Evolutionary conservation across 2,888 invertebrate species (phyloP).

Genomic region (Erebia palarica): DNA sequence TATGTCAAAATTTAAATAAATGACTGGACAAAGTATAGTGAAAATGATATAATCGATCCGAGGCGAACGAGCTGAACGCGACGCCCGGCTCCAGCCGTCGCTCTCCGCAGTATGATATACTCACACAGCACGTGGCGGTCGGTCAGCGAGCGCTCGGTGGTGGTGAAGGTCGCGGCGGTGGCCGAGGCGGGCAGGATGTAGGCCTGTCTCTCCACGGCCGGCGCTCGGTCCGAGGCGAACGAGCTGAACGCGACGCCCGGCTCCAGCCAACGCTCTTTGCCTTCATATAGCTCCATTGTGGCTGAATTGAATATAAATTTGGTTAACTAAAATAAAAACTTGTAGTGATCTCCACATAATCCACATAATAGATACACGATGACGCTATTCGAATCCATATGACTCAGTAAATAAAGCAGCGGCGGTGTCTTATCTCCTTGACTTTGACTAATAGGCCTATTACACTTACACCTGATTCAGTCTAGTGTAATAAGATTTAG

Average conservation of each 20-base stretch:
- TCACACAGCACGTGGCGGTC: constrained; percentile 91
- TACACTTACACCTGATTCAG: too few relatives aligned
- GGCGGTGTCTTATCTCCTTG: too few relatives aligned
- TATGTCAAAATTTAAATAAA: too few relatives aligned
- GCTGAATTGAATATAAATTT: constrained; percentile 66
- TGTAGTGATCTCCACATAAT: too few relatives aligned
- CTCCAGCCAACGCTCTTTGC: constrained; percentile 86
- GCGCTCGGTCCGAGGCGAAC: constrained; percentile 50
- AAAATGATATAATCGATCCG: too few relatives aligned
- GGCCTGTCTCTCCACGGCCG: constrained; percentile 91
- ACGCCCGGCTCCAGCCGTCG: not conserved
- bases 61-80: not conserved
- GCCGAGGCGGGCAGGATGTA: constrained; percentile 92
- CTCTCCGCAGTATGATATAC: constrained; percentile 44
- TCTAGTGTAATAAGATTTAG: too few relatives aligned
- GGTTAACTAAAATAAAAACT: not conserved
- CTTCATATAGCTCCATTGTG: constrained; percentile 97
- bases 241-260: constrained; percentile 79
- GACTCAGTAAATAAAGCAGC: too few relatives aligned
- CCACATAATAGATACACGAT: too few relatives aligned
- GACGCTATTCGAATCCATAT: too few relatives aligned
- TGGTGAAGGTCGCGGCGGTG: constrained; percentile 92
- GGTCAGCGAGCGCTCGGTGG: constrained; percentile 96
- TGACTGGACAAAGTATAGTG: too few relatives aligned
- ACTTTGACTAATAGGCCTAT: too few relatives aligned